Base-by-base conservation (phyloP, 2,888 invertebrate genomes). In the Spisula solida region DNA sequence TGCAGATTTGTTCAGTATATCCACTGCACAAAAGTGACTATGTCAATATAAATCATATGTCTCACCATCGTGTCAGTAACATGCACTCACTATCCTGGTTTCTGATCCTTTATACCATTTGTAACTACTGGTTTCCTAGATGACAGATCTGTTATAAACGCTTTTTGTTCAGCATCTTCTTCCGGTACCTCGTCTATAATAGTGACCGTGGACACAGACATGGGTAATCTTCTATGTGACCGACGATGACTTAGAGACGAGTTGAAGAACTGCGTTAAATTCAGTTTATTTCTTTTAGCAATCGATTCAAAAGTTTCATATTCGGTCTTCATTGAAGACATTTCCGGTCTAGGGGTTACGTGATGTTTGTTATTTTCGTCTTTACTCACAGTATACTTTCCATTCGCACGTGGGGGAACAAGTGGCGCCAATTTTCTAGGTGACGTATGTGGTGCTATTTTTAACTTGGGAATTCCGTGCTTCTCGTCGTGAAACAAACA, bases 301-400 rank as follows among this genome's bases (percentile, higher is more conserved):
- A 94, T 94, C 34, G 91, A 88, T 83, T 95, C 94, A 56, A 94
- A 94, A 0, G 94, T 93, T 90, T 95, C 95, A 78, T 94, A 94
- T 88, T 94, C 94, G 1, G 94, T 94, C 86, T 92, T 93, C 90
- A 93, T 92, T 25, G 92, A 90, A 8, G 90, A 87, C 70, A 94
- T 88, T 70, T 90, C 91, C 29, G 91, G 92, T 88, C 90, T 83
- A 16, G 88, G 85, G 18, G 91, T 87, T 5, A 56, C 34, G 5
- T 89, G 31, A 51, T 79, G 60, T 0, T 25, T 79, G 16, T 51
- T 70, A 48, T 41, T 55, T 47, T 20, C 55, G 29, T 34, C 31
- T 75, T 6, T 47, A 55, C 14, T 83, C 82, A 47, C 87, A 70
- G 14, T 88, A 80, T 31, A 88, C 81, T 31, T 91, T 48, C 1